Conservation (phyloP, 2,888 invertebrate genomes). For the Sphaerophoria taeniata region DNA sequence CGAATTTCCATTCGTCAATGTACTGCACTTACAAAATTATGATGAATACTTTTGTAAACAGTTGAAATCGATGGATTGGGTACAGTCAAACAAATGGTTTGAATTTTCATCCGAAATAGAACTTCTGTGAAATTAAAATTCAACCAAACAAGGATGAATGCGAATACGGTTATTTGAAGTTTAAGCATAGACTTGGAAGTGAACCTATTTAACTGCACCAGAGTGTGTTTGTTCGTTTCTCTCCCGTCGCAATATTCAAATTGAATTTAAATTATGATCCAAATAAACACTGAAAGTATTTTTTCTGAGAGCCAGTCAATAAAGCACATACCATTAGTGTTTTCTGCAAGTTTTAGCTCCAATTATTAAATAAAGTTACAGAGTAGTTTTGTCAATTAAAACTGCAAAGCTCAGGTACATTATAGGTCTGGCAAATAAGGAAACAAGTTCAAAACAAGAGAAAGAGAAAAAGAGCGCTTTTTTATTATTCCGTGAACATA, state of each 20-base stretch:
- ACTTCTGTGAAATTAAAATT: too few relatives aligned
- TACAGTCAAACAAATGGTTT: too few relatives aligned
- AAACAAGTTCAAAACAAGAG: not conserved
- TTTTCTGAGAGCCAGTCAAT: slow-evolving; percentile 27
- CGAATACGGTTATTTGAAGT: slow-evolving; percentile 45
- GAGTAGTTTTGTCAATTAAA: slow-evolving; percentile 51
- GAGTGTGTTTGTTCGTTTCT: not conserved
- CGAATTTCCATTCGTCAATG: slow-evolving; percentile 46
- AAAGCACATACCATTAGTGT: slow-evolving; percentile 30
- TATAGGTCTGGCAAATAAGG: slow-evolving; percentile 8
- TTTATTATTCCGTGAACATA: slow-evolving; percentile 51
- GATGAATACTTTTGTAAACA: too few relatives aligned
- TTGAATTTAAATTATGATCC: slow-evolving; percentile 63
- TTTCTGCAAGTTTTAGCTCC: not conserved
- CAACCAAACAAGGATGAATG: too few relatives aligned
- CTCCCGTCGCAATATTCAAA: slow-evolving; percentile 37
- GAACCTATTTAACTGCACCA: not conserved
- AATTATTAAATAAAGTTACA: slow-evolving; percentile 40
- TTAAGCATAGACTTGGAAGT: slow-evolving; percentile 51
- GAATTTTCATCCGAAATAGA: too few relatives aligned
- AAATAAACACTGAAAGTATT: slow-evolving; percentile 46
- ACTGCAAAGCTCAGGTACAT: slow-evolving; percentile 20
- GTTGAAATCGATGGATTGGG: too few relatives aligned
- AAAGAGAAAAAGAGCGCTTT: slow-evolving; percentile 8
- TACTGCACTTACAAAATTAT: slow-evolving; percentile 23